These are phyloP conservation scores for Orientallactaga bullata DNA, from an alignment of 2,113 vertebrate genomes.

Conservation along the genomic window DNA sequence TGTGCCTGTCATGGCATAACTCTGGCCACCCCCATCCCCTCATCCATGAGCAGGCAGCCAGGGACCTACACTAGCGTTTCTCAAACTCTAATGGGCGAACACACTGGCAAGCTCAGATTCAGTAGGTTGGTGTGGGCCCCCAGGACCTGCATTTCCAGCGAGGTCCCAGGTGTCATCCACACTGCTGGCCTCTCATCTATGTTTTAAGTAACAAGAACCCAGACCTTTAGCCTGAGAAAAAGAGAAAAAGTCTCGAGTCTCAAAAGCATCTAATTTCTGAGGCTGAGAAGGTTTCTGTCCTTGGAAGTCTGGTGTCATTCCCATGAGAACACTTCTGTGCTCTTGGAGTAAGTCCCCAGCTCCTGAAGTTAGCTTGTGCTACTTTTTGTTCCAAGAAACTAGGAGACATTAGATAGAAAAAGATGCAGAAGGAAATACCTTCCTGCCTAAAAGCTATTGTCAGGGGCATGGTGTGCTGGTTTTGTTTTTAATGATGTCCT, in stretches of 20 bases:
- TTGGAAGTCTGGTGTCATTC: not conserved
- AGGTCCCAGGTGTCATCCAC: not conserved
- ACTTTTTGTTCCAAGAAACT: not conserved
- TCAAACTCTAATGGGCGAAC: not conserved
- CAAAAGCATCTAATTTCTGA: not conserved
- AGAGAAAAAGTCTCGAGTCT: not conserved
- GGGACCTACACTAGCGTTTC: not conserved
- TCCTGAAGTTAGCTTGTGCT: not conserved
- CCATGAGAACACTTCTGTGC: not conserved
- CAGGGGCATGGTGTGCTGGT: no score
- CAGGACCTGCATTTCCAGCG: not conserved
- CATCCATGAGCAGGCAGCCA: no score
- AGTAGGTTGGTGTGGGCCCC: no score
- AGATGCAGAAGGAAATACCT: not conserved
- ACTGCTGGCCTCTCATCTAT: not conserved
- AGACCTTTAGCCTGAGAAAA: constrained; percentile 7
- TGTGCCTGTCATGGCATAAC: not conserved
- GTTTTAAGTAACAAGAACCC: not conserved
- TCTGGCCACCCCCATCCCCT: not conserved
- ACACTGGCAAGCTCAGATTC: no score
- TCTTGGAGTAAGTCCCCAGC: not conserved
- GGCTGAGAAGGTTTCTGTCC: not conserved
- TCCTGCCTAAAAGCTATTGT: not conserved
- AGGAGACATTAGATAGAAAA: not conserved
- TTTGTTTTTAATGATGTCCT: not conserved